Base-by-base conservation (phyloP, 1,140 invertebrate genomes). In the Macrocentrus cingulum region DNA sequence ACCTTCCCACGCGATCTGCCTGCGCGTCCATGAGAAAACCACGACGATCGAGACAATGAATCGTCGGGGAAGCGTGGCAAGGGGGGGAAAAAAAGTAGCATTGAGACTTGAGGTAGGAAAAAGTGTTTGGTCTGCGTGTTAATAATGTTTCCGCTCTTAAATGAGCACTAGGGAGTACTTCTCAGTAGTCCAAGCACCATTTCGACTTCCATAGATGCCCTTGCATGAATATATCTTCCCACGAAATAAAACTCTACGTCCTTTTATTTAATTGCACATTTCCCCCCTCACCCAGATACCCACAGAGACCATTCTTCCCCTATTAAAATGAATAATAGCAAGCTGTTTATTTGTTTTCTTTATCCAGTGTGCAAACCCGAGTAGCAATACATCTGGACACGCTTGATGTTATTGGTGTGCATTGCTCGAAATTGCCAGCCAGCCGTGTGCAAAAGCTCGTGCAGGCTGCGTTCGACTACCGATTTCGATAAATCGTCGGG, bases 91-190 rank as follows among this genome's bases (percentile, higher is more conserved):
- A 49, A 29, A 32, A 44, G 18, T 42, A 36, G 23, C 32, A 49
- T 29, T 23, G 49, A 55, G 32, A 56, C 60, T 42, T 48, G 56
- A 48, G 48, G 58, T 52, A 36, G 55, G 44, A 62, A 58, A 56
- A 55, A 59, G 44, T 42, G 39, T 34, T 55, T 45, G 60, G 63
- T 51, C 60, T 63, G 63, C 66, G 69, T 66, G 72, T 76, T 76
- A 69, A 74, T 74, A 70, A 75, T 73, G 69, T 74, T 76, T 74
- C 74, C 74, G 74, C 67, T 71, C 65, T 64, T 73, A 74, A 74
- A 74, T 70, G 63, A 72, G 60, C 19, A 51, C 36, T 25, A 18
- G 25, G 39, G 46, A 60, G 50, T 29, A 49, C 41, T 54, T 36
- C 18, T 22, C 25, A n/a, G 11, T 34, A 34, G 6, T 32, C 9